Evolutionary conservation across 1,140 invertebrate genomes (phyloP), one percentile per base, ranked within the genome.

Genomic region (Chrysoperla carnea): DNA sequence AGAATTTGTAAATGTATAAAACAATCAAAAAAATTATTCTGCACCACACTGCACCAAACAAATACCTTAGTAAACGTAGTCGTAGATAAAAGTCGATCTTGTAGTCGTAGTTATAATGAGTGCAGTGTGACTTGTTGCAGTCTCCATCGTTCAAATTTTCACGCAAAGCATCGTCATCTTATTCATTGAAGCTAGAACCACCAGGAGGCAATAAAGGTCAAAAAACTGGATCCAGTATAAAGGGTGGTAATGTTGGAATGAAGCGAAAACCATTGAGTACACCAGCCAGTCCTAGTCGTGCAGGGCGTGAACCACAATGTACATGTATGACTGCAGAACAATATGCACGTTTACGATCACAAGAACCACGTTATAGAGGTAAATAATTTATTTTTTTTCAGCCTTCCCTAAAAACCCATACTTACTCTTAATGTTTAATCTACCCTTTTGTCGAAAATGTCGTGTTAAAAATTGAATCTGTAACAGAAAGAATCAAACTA

Each of bases 61-160:
- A 23, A 23, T 23, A 23, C 17, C 5, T 23, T 23, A 23, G 17
- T 23, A 3, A 23, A 23, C 5, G 2, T 23, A 23, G 17, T 23
- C 17, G 17, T 23, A 23, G 17, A 23, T 23, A 23, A 5, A 23
- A 2, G 17, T 23, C 17, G 17, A 23, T 23, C 2, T 5, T 23
- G 17, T 23, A 23, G 17, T 23, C 8, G n/a, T 33, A 33, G 31
- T 11, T 11, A 33, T 33, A 33, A 33, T 58, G 49, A 54, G 53
- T 47, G 47, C 61, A 71, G 68, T 70, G 65, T 68, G 69, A 70
- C 66, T 61, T 69, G 69, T 81, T 79, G 63, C 79, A 96, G 91
- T 92, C 87, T 68, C 89, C 88, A 56, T 85, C 88, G 59, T 93
- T 92, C 73, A 94, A 93, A 75, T 94, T 92, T 73, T 88, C 87